Conservation (phyloP, 2,888 invertebrate species). For the Iphiclides podalirius region DNA sequence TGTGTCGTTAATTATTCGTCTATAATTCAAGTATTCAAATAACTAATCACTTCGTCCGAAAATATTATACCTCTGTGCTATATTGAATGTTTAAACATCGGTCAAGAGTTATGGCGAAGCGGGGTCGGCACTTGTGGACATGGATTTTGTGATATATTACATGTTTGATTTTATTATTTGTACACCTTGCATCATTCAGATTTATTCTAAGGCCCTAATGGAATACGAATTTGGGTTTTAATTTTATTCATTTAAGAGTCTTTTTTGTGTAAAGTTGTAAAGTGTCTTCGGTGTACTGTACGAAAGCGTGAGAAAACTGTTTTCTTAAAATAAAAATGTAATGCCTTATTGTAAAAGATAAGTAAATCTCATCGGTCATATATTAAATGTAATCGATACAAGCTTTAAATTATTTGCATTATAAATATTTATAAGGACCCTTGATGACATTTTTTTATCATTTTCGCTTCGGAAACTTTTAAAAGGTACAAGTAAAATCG, state of each 20-base stretch:
- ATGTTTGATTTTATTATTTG: constrained; percentile 36
- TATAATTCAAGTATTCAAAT: constrained; percentile 6
- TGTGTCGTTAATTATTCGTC: neutral
- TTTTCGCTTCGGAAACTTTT: neutral
- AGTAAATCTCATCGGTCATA: constrained; percentile 25
- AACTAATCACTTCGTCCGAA: constrained; percentile 12
- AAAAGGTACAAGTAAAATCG: too few species aligned
- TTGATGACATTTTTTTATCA: constrained; percentile 6
- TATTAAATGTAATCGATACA: constrained; percentile 32
- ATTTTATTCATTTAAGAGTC: neutral
- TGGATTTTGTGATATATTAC: constrained; percentile 38
- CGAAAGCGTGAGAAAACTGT: constrained; percentile 22
- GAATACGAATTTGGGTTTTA: neutral
- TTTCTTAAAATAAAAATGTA: constrained; percentile 23
- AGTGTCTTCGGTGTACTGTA: constrained; percentile 3
- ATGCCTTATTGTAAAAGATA: constrained; percentile 27
- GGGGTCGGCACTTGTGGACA: constrained; percentile 32
- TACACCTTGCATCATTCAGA: constrained; percentile 33
- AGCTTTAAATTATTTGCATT: constrained; percentile 27
- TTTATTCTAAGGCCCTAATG: neutral
- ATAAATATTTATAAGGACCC: constrained; percentile 28
- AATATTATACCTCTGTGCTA: constrained; percentile 8
- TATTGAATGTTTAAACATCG: constrained; percentile 30
- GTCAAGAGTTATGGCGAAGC: constrained; percentile 38
- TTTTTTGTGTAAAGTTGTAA: neutral